Base-by-base conservation (phyloP, 2,797 vertebrate genomes). In the Rhabdophis nuchalis region DNA sequence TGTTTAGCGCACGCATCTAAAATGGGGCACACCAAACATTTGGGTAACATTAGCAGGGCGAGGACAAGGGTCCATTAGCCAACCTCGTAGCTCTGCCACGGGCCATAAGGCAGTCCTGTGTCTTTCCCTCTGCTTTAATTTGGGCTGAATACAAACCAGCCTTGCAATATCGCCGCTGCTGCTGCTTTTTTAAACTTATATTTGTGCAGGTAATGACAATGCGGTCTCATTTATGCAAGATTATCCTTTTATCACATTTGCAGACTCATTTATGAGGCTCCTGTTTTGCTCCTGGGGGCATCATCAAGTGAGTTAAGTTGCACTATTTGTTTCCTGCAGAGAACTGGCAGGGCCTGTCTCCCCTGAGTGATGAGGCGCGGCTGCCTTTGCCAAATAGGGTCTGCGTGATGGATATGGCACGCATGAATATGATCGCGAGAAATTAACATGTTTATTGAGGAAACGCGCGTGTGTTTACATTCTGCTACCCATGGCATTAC, bases 381-480 rank as follows among this genome's bases (percentile, higher is more conserved):
- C 97, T 97, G 97, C 97, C 97, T 98, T 97, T 94, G 95, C 97
- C 97, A 98, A 98, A 98, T 97, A 98, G 98, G 97, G 97, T 97
- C 97, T 97, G 97, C 58, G 96, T 98, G 98, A 97, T 98, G 97
- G 98, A 98, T 98, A 97, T 97, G 96, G 97, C 96, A 97, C 97
- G 97, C 97, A 97, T 97, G 98, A 98, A 98, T 98, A 98, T 98
- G 98, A 98, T 97, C 96, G 97, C 97, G 97, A 96, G 97, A 97
- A 98, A 98, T 98, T 98, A 98, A 97, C 98, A 98, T 98, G 98
- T 98, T 98, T 98, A 98, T 98, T 98, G 97, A 98, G 98, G 98
- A 97, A 97, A 97, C 97, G 98, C 98, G 98, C 96, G 97, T 98
- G 98, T 98, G 98, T 98, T 98, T 98, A 98, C 98, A 98, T 98